These are phyloP conservation scores for Neopelma chrysocephalum DNA, from an alignment of 2,797 vertebrate species.

Conservation along the genomic window DNA sequence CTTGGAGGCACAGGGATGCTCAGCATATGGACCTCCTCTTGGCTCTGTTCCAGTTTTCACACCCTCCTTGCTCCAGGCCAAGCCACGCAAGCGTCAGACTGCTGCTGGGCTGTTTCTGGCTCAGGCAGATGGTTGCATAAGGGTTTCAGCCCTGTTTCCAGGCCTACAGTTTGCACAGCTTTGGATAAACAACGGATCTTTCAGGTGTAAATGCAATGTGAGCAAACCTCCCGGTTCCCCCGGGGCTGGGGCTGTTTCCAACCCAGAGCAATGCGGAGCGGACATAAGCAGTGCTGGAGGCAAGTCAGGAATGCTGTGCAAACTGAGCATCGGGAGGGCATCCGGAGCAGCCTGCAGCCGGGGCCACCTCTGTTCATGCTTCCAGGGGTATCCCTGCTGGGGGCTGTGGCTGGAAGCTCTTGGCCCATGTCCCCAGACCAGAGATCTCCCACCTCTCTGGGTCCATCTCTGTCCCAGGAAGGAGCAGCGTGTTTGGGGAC, in stretches of 20 bases:
- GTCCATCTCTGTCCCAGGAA: fast-evolving
- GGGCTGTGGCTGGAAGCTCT: not conserved
- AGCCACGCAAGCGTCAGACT: not conserved
- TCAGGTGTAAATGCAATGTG: not conserved
- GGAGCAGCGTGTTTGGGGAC: fast-evolving
- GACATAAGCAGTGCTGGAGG: not conserved
- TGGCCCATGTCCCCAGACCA: fast-evolving
- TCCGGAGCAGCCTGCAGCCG: not conserved
- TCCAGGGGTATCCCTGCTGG: fast-evolving
- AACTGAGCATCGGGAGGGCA: not conserved
- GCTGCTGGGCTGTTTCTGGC: not conserved
- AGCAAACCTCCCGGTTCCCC: not conserved
- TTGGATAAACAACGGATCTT: not conserved
- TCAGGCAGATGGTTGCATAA: not conserved
- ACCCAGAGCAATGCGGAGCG: fast-evolving
- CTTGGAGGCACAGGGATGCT: not conserved
- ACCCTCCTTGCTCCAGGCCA: not conserved
- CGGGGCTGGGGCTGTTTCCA: not conserved
- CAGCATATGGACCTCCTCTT: not conserved
- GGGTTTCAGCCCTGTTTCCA: not conserved
- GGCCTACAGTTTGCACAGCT: conserved; percentile 1
- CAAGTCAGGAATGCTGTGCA: not conserved
- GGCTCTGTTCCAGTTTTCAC: not conserved
- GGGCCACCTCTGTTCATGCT: fast-evolving
- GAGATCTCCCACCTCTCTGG: fast-evolving